Evolutionary conservation across 2,888 invertebrate species (phyloP).

Genomic region (Limnephilus rhombicus): DNA sequence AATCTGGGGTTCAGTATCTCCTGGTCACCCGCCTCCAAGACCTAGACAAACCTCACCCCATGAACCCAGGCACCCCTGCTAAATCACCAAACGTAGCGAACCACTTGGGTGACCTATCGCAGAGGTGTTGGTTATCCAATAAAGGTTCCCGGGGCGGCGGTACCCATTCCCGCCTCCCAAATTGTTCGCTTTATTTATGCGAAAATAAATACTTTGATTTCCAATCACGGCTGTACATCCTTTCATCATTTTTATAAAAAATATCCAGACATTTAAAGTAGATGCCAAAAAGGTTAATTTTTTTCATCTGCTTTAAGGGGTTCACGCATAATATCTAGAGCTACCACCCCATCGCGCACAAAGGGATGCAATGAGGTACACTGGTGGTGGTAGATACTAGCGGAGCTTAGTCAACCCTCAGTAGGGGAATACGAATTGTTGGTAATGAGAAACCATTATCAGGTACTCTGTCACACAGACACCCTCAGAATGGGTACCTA

Average conservation of each 20-base stretch:
- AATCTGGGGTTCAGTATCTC: too few species aligned
- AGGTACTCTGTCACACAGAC: conserved; percentile 10
- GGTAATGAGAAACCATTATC: conserved; percentile 57
- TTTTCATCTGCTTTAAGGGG: not conserved
- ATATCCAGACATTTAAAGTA: not conserved
- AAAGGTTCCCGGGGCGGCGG: too few species aligned
- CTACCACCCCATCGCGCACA: conserved; percentile 5
- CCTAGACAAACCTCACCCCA: too few species aligned
- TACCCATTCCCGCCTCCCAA: too few species aligned
- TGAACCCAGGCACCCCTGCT: too few species aligned
- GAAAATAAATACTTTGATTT: not conserved
- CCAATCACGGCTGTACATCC: not conserved
- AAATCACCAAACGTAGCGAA: too few species aligned
- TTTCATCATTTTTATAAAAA: not conserved
- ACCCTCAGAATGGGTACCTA: not conserved
- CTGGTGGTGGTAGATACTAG: not conserved
- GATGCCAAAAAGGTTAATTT: not conserved
- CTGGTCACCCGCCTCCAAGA: too few species aligned
- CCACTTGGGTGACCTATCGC: too few species aligned
- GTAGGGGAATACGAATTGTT: conserved; percentile 63
- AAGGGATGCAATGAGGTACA: conserved; percentile 20
- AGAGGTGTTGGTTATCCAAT: too few species aligned
- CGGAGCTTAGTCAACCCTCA: conserved; percentile 36
- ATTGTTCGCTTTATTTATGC: not conserved
- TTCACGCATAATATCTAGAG: not conserved